Evolutionary conservation across 1,140 invertebrate genomes (phyloP).

Genomic region (Drosophila quadrilineata): DNA sequence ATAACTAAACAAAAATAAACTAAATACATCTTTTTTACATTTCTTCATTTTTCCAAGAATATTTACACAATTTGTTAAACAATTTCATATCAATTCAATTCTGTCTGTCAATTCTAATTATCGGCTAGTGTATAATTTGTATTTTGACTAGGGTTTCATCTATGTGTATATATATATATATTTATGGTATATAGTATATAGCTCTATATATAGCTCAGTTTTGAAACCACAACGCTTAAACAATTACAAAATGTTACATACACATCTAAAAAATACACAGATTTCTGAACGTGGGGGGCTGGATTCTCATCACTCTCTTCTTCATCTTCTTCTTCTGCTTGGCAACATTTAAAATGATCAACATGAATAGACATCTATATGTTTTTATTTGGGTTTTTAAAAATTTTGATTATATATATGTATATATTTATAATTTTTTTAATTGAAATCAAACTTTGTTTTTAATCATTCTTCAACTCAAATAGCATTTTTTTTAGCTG

Average conservation of each 20-base stretch:
- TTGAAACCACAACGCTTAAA: slow-evolving; percentile 74
- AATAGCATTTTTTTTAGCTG: no score
- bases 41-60: no score
- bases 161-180: slow-evolving; percentile 11
- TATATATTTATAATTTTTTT: no score
- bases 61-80: slow-evolving; percentile 15
- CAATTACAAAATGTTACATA: slow-evolving; percentile 55
- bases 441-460: no score
- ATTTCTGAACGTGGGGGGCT: slow-evolving; percentile 66
- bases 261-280: slow-evolving; percentile 70
- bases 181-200: no score
- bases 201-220: no score
- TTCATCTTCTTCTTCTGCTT: no score
- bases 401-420: no score
- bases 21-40: slow-evolving; percentile 30
- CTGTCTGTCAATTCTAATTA: neutral
- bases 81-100: neutral
- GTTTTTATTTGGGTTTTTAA: no score
- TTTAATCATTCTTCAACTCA: no score
- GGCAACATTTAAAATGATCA: no score
- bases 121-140: neutral
- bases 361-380: no score
- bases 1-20: slow-evolving; percentile 33
- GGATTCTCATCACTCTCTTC: slow-evolving; percentile 64
- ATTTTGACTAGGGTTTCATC: slow-evolving; percentile 10